Evolutionary conservation across 1,140 invertebrate species (phyloP), one percentile per base, ranked within the genome.

Genomic region (Aphelenchoides avenae): DNA sequence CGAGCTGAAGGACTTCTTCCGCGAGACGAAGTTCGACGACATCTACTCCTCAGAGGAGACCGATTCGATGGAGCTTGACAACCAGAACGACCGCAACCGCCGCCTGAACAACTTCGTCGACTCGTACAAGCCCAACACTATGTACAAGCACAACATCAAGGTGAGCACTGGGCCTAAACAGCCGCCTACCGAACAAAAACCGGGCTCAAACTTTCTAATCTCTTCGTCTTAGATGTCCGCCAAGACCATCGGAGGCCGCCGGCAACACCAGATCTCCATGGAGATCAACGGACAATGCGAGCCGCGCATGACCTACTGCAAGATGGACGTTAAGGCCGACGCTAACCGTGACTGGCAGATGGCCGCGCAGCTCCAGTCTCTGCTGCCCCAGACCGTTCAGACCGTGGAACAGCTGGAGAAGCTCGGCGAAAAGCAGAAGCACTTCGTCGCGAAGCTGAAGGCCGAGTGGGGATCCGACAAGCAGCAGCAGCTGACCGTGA

Each of bases 401-500:
- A 30, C 22, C 11, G 22, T 36, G 29, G 52, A 55, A 42, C 29
- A 36, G n/a, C 26, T 34, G 29, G 36, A 63, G 59, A 31, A 29
- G 33, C 18, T 44, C 22, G 26, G 15, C 53, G 33, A 57, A 20
- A 57, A 57, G 24, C 57, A 59, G 18, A 22, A 36, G 4, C 47
- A 29, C 34, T 26, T 62, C 37, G 31, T 62, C 65, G 34, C 36
- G 2, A 15, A 47, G 34, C 36, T 22, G 6, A 47, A 62, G 7
- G 20, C 29, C 20, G 36, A 67, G 26, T 62, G 60, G 60, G 66
- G 60, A n/a, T 18, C 49, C 51, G 62, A 62, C 5, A 5, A 60
- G 1, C 37, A 65, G 57, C 44, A 68, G 15, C n/a, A 37, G 20
- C 48, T 64, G 5, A 66, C 57, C 43, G 15, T 68, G 24, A 57